Evolutionary conservation across 2,113 vertebrate genomes (phyloP).

Genomic region (Chloebia gouldiae): DNA sequence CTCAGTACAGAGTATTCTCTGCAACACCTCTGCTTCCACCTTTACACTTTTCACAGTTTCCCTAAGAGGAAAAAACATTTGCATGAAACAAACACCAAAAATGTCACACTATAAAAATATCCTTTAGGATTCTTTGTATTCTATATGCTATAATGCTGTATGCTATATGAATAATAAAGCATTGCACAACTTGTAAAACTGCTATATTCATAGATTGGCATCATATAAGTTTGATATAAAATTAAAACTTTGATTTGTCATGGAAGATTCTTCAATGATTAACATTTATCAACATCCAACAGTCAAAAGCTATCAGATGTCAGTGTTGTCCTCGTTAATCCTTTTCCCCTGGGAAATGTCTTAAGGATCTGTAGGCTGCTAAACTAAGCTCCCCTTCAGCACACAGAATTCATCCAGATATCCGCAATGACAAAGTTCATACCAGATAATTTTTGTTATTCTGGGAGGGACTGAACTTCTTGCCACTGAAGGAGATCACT

Average conservation of each 20-base stretch:
- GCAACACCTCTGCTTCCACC: background rate
- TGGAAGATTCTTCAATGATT: background rate
- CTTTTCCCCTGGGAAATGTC: slow-evolving; percentile 6
- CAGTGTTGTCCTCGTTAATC: background rate
- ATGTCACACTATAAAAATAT: background rate
- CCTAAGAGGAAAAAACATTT: background rate
- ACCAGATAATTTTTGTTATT: background rate
- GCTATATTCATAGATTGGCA: background rate
- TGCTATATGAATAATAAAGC: background rate
- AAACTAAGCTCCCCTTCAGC: slow-evolving; percentile 8
- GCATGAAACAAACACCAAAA: background rate
- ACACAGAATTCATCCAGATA: background rate
- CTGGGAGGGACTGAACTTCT: background rate
- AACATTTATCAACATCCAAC: slow-evolving; percentile 18
- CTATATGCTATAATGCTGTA: background rate
- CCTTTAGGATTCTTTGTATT: background rate
- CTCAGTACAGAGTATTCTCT: background rate
- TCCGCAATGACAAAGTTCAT: background rate
- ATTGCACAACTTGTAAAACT: background rate
- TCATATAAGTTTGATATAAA: background rate
- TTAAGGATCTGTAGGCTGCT: slow-evolving; percentile 3
- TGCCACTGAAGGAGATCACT: background rate
- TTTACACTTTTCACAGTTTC: background rate
- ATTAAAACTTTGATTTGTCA: background rate
- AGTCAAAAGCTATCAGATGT: slow-evolving; percentile 49